Evolutionary conservation across 2,113 vertebrate species (phyloP), one percentile per base, ranked within the genome.

Genomic region (Scomber scombrus): DNA sequence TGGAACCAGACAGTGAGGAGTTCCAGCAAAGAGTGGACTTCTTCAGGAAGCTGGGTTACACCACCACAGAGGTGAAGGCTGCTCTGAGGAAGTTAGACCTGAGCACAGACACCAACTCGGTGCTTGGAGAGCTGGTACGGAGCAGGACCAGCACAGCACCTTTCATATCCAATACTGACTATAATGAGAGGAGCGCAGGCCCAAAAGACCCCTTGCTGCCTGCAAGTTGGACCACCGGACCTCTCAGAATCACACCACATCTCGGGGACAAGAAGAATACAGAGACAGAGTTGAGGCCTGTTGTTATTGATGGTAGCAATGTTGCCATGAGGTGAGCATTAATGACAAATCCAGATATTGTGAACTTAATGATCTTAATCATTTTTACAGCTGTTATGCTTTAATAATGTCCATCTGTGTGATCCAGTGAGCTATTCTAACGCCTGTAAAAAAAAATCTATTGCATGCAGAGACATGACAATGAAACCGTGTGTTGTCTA

Each of bases 261-360:
- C 93, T 90, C 1, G 93, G 95, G 10, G 69, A 85, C 2, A 67
- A 46, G 18, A 78, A 57, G 46, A 88, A 74, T 0, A 86, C 92
- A 1, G 85, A 94, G 19, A 81, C 87, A 4, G 95, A 95, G 63
- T 80, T 99, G 82, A 96, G 96, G 63, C 96, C 97, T 0, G 81
- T 99, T 40, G 96, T 99, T 6, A 98, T 99, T 45, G 98, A 99
- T 0, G 98, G 98, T 47, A 99, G 98, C 94, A 99, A 99, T 9
- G 97, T 99, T 76, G 98, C 98, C 78, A 99, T 99, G 96, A 99
- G 97, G 98, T 99, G 89, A 0, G 49, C 26, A 15, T 7, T 9
- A 40, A 40, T 9, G 34, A 40, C 34, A 40, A 83, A 89, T 12
- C n/a, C 15, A 34, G 10, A 55, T 23, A 11, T 34, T 6, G 34